Percentiles rank a stretch among this genome's conserved stretches.
These are phyloP conservation scores for Rhincodon typus DNA, from an alignment of 2,797 vertebrate species.

Conservation along the genomic window DNA sequence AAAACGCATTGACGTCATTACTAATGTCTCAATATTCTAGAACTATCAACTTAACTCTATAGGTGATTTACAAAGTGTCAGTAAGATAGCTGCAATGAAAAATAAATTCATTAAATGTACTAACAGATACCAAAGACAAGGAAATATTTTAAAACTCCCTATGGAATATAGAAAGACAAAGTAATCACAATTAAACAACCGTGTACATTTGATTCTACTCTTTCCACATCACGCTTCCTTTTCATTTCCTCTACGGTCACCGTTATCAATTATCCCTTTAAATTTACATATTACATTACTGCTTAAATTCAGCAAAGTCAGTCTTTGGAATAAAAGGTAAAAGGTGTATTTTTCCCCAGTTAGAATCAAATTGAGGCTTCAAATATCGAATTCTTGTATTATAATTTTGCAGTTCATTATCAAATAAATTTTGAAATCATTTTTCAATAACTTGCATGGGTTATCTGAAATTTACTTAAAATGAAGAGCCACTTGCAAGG, in stretches of 20 bases:
- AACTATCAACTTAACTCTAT: neutral
- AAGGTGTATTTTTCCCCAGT: neutral
- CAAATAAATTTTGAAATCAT: neutral
- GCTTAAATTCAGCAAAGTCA: neutral
- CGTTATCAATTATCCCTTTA: neutral
- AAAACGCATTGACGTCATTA: neutral
- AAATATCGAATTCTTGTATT: neutral
- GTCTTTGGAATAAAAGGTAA: neutral
- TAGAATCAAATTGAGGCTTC: neutral
- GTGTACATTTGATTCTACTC: neutral
- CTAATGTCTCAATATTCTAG: neutral
- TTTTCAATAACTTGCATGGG: neutral
- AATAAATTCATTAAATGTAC: neutral
- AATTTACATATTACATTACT: neutral
- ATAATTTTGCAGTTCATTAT: neutral
- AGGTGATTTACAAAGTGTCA: neutral
- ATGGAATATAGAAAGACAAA: neutral
- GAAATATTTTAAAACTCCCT: neutral
- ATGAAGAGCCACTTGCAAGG: neutral
- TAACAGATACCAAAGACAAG: neutral
- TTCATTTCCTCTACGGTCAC: neutral
- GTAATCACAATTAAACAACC: neutral
- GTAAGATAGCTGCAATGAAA: neutral
- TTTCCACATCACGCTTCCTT: conserved; percentile 1
- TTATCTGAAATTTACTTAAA: neutral